Percentiles rank a stretch among this genome's conserved stretches.
Evolutionary conservation across 23 tunicate species (phyloP).

Genomic region (Diplosoma virens): DNA sequence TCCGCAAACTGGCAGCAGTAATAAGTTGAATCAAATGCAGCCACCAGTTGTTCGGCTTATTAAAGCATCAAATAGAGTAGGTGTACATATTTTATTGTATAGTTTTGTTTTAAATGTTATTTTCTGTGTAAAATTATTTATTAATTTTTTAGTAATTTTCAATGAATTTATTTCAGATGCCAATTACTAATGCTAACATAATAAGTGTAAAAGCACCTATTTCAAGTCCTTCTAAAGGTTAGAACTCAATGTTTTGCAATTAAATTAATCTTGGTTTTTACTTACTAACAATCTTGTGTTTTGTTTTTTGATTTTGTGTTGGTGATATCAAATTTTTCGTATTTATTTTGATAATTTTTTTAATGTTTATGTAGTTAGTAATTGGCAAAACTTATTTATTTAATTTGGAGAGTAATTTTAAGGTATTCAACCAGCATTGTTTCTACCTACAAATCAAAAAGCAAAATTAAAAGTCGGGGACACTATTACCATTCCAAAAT

Average conservation of each 20-base stretch:
- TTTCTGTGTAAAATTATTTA: too few relatives aligned
- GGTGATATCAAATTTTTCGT: not conserved
- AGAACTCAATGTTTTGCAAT: not conserved
- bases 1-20: not conserved
- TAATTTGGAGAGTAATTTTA: too few relatives aligned
- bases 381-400: too few relatives aligned
- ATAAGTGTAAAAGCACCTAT: slow-evolving; percentile 31
- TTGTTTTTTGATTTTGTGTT: not conserved
- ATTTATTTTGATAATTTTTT: not conserved
- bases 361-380: not conserved
- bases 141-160: not conserved
- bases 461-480: slow-evolving; percentile 85
- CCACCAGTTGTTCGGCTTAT: slow-evolving; percentile 36
- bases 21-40: not conserved
- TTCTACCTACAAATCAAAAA: not conserved
- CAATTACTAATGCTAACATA: slow-evolving; percentile 5
- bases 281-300: not conserved
- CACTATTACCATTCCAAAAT: slow-evolving; percentile 72
- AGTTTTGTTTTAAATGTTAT: not conserved
- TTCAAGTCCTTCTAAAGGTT: slow-evolving; percentile 54
- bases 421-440: not conserved
- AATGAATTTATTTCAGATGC: not conserved
- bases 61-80: slow-evolving; percentile 22
- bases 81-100: not conserved
- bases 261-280: not conserved